Evolutionary conservation across 2,113 vertebrate genomes (phyloP), one percentile per base, ranked within the genome.

Genomic region (Seriola dumerili): DNA sequence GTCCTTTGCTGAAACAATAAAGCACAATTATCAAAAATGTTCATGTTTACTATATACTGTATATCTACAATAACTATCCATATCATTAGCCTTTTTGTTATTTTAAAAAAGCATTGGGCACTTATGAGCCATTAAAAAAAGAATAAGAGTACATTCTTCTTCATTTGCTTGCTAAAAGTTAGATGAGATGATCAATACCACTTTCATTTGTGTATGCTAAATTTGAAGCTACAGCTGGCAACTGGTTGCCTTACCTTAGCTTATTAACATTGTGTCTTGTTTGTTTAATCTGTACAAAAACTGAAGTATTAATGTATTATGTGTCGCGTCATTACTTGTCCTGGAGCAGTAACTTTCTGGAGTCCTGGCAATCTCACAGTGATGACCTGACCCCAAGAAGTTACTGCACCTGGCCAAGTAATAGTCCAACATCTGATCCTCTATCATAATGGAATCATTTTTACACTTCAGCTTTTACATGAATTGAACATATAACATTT

Each of bases 1-100:
- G n/a, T 93, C 93, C 0, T 50, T 48, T 61, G 38, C 90, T 93
- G 86, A 11, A 77, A 75, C 13, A 81, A 12, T 19, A 34, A 23
- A 78, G 21, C 40, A 65, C 34, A 58, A 71, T 38, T n/a, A 38
- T 38, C 14, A 5, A 55, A 38, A 50, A 32, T 8, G 0, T 42
- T 29, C 2, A 52, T 2, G 38, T 65, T 61, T 32, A 55, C 5
- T 7, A 44, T 13, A 34, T 5, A 32, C 1, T n/a, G 10, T 54
- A 78, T 16, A 72, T 54, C 46, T 10, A 57, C 13, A 42, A 21
- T 69, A 23, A 44, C 16, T 19, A 32, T 42, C 5, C 6, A 58
- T 7, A 67, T 34, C 59, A 6, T 7, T 34, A 12, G 8, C 29
- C 17, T 62, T 79, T 4, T 38, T 11, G 7, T 2, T 8, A 8